A percentile compares a stretch with the other conserved stretches of the same genome.
Conservation (phyloP, 30 jellyfish, hydroid and myxozoan species). For the Chrysaora quinquecirrha region DNA sequence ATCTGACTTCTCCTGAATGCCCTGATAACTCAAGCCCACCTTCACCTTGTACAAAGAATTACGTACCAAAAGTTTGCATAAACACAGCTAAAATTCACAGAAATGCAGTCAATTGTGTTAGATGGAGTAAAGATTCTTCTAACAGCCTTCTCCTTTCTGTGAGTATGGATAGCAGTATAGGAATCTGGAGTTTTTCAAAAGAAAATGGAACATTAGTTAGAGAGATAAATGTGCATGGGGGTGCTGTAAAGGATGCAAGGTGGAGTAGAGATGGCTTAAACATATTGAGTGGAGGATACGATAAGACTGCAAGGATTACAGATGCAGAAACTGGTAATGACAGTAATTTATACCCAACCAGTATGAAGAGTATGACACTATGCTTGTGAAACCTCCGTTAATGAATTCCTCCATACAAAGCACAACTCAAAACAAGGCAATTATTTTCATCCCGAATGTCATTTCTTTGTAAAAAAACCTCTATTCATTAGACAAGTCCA, state of each 20-base stretch:
- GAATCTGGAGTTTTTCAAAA: constrained; percentile 39
- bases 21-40: too few relatives aligned
- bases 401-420: too few relatives aligned
- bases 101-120: constrained; percentile 22
- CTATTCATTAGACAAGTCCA: too few relatives aligned
- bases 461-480: too few relatives aligned
- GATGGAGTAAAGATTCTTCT: constrained; percentile 18
- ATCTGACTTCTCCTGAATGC: too few relatives aligned
- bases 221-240: constrained; percentile 44
- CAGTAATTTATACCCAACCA: too few relatives aligned
- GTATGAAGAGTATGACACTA: too few relatives aligned
- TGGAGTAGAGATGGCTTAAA: constrained; percentile 67
- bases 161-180: constrained; percentile 58
- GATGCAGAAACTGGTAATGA: constrained; percentile 86
- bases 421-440: too few relatives aligned
- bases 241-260: constrained; percentile 84
- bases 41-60: too few relatives aligned
- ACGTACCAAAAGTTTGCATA: constrained; percentile 34
- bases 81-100: background rate
- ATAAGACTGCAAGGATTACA: constrained; percentile 63
- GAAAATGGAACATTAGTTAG: background rate
- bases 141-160: constrained; percentile 42
- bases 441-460: too few relatives aligned
- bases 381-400: too few relatives aligned
- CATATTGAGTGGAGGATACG: constrained; percentile 84